Evolutionary conservation across 2,113 vertebrate species (phyloP), one percentile per base, ranked within the genome.

Genomic region (Dermatemys mawii): DNA sequence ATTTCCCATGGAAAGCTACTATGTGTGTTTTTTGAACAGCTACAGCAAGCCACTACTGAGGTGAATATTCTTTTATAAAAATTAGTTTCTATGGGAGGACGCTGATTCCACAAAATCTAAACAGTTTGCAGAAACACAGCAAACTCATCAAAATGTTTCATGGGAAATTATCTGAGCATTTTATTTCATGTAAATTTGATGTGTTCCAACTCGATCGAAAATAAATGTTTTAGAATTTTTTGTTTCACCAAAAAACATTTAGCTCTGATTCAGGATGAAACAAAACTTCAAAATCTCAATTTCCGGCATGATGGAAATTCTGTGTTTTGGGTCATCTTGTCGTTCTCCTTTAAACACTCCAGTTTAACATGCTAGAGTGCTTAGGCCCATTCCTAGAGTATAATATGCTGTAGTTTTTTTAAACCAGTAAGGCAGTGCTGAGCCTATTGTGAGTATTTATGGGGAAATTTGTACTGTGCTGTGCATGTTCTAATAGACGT

Each of bases 391-490:
- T 73, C 2, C 8, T 48, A 78, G 86, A 5, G 41, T 10, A 41
- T 0, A 0, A 46, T 80, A 13, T 73, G 14, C 32, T 67, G 16
- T 11, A 63, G 35, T 80, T 1, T 63, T 83, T 51, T 48, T 35
- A 2, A 48, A 29, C 38, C 11, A 2, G 5, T 41, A 44, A 44
- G n/a, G 22, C 22, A 75, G 70, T 5, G 44, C 11, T 14, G 24
- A 44, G 38, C 17, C 70, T 80, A 2, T 57, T 24, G 2, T 0
- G 0, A 70, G 3, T 27, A 1, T 32, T 6, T 27, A 54, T 19
- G 81, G 86, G 19, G 1, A 1, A 27, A 5, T 14, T 0, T 0
- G 0, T 10, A 55, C 22, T 92, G 2, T 7, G 76, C 29, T 70
- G 4, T 14, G 6, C 2, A 3, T 22, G 9, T 38, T 5, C n/a